phyloP scores from a whole-genome alignment of 2,113 vertebrate genomes.

The Taurulus bubalis region DNA sequence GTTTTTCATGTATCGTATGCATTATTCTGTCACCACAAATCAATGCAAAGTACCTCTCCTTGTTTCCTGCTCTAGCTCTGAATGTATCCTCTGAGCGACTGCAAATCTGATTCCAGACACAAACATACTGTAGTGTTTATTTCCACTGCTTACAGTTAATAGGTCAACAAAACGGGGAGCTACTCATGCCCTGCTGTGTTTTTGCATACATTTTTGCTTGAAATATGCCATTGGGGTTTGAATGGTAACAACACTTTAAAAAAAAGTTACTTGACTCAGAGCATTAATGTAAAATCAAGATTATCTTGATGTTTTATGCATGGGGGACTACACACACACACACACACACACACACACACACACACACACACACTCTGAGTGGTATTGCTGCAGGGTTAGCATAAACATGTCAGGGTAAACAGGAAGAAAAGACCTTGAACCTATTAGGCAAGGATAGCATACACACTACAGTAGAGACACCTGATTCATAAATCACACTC shows the following conservation, averaged over 20 bases:
- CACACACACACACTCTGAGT: slow-evolving; percentile 25
- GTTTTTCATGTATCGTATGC: slow-evolving; percentile 4
- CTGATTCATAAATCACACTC: slow-evolving; percentile 58
- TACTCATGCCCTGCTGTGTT: slow-evolving; percentile 22
- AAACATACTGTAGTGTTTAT: slow-evolving; percentile 44
- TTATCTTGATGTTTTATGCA: slow-evolving; percentile 33
- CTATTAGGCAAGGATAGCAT: slow-evolving; percentile 53
- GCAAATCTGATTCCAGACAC: slow-evolving; percentile 36
- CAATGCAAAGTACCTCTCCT: slow-evolving; percentile 31
- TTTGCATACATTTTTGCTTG: slow-evolving; percentile 21
- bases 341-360: too few species aligned
- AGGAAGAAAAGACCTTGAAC: slow-evolving; percentile 68
- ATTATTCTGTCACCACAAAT: slow-evolving; percentile 39
- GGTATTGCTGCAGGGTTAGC: slow-evolving; percentile 60
- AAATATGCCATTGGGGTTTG: slow-evolving; percentile 29
- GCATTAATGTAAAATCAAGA: slow-evolving; percentile 29
- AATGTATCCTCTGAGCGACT: slow-evolving; percentile 15
- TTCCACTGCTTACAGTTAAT: slow-evolving; percentile 39
- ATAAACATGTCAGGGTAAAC: slow-evolving; percentile 76
- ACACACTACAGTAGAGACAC: slow-evolving; percentile 32
- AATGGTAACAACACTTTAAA: slow-evolving; percentile 39
- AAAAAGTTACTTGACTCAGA: slow-evolving; percentile 18
- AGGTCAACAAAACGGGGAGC: slow-evolving; percentile 46
- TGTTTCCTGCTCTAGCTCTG: slow-evolving; percentile 20
- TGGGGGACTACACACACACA: not conserved